These are phyloP conservation scores for Mycetomoellerius zeteki DNA, from an alignment of 1,140 invertebrate genomes.

Conservation along the genomic window DNA sequence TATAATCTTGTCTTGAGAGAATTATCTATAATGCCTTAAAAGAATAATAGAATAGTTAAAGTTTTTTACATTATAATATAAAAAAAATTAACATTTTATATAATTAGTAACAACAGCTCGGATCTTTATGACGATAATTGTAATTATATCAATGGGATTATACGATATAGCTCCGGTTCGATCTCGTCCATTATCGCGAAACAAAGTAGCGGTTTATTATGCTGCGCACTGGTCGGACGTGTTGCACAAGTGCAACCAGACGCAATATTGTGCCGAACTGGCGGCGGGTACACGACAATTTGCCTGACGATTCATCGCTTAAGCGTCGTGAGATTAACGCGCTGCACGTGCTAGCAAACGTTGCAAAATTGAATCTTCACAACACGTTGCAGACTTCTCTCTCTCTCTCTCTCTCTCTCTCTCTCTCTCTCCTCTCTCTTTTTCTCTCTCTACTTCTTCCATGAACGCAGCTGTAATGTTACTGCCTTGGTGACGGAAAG, in stretches of 20 bases:
- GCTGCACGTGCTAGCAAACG: slow-evolving; percentile 47
- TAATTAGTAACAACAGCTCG: neutral
- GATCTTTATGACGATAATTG: slow-evolving; percentile 5
- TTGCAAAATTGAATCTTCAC: slow-evolving; percentile 59
- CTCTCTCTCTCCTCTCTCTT: neutral
- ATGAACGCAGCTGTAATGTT: slow-evolving; percentile 14
- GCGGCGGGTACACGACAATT: slow-evolving; percentile 41
- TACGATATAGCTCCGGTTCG: slow-evolving; percentile 8
- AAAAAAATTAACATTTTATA: slow-evolving; percentile 3
- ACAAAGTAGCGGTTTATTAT: slow-evolving; percentile 61
- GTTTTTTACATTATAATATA: neutral
- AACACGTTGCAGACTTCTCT: slow-evolving; percentile 34
- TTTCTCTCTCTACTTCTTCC: neutral
- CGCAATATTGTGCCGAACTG: slow-evolving; percentile 42
- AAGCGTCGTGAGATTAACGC: slow-evolving; percentile 54
- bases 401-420: neutral
- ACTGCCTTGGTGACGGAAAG: neutral
- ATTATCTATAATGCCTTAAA: neutral
- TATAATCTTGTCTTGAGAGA: neutral
- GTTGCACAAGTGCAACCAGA: slow-evolving; percentile 50
- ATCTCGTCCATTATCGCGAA: slow-evolving; percentile 46
- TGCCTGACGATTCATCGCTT: slow-evolving; percentile 51
- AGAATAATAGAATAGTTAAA: neutral
- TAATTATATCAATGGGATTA: slow-evolving; percentile 21
- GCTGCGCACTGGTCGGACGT: slow-evolving; percentile 40